phyloP scores from a whole-genome alignment of 2,797 vertebrate species.

The Xenentodon cancila region DNA sequence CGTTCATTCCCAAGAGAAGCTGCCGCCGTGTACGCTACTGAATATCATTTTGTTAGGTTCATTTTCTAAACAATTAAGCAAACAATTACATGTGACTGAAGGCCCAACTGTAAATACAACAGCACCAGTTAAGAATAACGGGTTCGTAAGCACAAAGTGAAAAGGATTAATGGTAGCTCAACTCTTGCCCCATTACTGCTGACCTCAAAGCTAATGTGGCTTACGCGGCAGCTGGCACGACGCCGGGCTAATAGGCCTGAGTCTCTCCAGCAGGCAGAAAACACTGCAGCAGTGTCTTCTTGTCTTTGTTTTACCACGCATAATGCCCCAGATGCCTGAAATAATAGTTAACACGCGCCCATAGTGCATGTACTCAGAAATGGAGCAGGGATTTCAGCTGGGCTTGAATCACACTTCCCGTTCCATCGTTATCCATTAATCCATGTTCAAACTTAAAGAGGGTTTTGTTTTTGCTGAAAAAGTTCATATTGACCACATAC shows the following conservation, averaged over 20 bases:
- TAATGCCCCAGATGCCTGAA: slow-evolving; percentile 41
- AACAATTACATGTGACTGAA: slow-evolving; percentile 3
- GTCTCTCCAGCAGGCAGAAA: slow-evolving; percentile 50
- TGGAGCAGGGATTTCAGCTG: slow-evolving; percentile 40
- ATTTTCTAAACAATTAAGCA: slow-evolving; percentile 10
- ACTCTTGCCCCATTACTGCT: slow-evolving; percentile 54
- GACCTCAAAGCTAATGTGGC: slow-evolving; percentile 67
- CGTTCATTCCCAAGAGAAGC: not conserved
- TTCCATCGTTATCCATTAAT: slow-evolving; percentile 7
- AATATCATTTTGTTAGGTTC: not conserved
- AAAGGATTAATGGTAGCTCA: slow-evolving; percentile 60
- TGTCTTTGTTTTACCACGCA: slow-evolving; percentile 50
- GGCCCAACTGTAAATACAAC: not conserved
- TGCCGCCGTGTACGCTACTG: not conserved
- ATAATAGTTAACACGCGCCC: slow-evolving; percentile 61
- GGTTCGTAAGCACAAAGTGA: slow-evolving; percentile 44
- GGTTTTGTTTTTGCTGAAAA: not conserved
- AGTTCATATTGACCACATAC: slow-evolving; percentile 8
- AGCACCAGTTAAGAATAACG: slow-evolving; percentile 35
- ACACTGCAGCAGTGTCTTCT: slow-evolving; percentile 50
- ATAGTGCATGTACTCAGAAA: slow-evolving; percentile 43
- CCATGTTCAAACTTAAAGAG: not conserved
- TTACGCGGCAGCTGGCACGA: slow-evolving; percentile 66
- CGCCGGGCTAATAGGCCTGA: slow-evolving; percentile 60
- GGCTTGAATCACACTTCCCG: slow-evolving; percentile 18